These are phyloP conservation scores for Madoqua kirkii DNA, from an alignment of 2,113 vertebrate genomes.

Conservation along the genomic window DNA sequence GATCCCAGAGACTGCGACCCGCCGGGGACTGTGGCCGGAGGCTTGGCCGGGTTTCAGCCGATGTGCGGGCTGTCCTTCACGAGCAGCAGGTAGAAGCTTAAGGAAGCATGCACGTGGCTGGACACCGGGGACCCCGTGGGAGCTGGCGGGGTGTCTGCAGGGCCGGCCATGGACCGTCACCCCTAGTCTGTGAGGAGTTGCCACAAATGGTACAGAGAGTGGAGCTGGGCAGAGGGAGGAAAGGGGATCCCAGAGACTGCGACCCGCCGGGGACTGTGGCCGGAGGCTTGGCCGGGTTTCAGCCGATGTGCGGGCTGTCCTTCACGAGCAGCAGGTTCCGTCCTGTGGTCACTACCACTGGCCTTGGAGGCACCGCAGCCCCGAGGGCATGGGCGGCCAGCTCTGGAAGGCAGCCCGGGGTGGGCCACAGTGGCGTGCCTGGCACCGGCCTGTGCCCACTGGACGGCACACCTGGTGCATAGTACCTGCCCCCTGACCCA, in stretches of 20 bases:
- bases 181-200: not conserved
- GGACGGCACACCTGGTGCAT: fast-evolving
- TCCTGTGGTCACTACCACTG: not conserved
- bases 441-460: not conserved
- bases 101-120: fast-evolving
- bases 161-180: fast-evolving
- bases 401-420: not conserved
- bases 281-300: not conserved
- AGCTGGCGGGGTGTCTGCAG: not conserved
- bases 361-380: not conserved
- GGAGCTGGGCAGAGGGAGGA: not conserved
- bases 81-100: no score
- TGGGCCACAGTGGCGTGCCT: fast-evolving
- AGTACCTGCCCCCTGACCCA: fast-evolving
- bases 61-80: not conserved
- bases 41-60: not conserved
- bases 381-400: not conserved
- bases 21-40: fast-evolving
- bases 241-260: not conserved
- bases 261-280: fast-evolving
- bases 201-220: not conserved
- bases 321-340: no score
- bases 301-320: not conserved
- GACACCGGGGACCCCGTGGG: not conserved
- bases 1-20: not conserved